Base-by-base conservation (phyloP, 2,888 invertebrate species). In the Sarcophaga variegata region DNA sequence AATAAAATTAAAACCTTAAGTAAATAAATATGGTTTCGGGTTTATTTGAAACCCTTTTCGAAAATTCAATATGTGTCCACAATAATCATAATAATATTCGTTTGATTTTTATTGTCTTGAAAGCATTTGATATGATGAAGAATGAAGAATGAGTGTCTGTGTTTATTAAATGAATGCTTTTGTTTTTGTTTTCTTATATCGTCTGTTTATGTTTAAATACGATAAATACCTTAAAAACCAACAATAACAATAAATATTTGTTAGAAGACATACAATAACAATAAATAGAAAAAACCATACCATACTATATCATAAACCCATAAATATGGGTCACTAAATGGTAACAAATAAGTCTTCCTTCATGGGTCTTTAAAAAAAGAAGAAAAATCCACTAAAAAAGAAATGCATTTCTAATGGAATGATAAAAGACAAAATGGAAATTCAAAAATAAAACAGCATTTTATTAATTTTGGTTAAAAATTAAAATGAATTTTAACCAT, bases 311-410 rank as follows among this genome's bases (percentile, higher is more conserved):
- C 37, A 37, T 74, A 77, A 80, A 72, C 25, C 54, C 77, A 72
- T 64, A 77, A 74, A 88, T 82, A 77, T 84, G 84, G 88, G 88
- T 86, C 88, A 88, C 69, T 79, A 81, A 79, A 86, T 74, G 60
- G 22, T 54, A 54, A n/a, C 25, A 71, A 37, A 47, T 22, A 62
- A 77, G 54, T 1, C 54, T 54, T 54, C 54, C 3, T 54, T 54
- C 12, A 54, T 2, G 54, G 54, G 5, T 54, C 17, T 54, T 54
- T n/a, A 62, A 45, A 69, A 27, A 67, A 20, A 5, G 4, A 14
- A 20, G 17, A 62, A n/a, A 81, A 63, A 6, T 11, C 5, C 4
- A 63, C n/a, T 25, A 66, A 49, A 45, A 66, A 64, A 60, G 4
- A 72, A 72, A 63, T 11, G 49, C 11, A 37, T 20, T 74, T 62